Percentiles rank a stretch among this genome's conserved stretches.
Evolutionary conservation across 2,797 vertebrate species (phyloP).

Genomic region (Euthynnus affinis): DNA sequence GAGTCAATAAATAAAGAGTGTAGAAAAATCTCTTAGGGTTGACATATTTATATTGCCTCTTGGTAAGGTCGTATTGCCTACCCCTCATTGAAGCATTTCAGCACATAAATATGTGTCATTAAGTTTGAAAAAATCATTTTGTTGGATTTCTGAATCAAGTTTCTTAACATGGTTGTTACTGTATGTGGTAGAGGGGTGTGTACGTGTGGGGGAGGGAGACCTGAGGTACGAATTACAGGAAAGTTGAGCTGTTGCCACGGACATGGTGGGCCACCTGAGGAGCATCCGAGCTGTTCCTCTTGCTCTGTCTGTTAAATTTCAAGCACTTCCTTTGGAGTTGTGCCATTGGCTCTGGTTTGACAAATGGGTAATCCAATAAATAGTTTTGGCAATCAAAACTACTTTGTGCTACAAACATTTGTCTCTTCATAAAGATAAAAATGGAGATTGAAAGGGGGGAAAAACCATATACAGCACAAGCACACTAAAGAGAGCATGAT

Average conservation of each 20-base stretch:
- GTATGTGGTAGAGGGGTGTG: slow-evolving; percentile 45
- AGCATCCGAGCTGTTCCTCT: slow-evolving; percentile 75
- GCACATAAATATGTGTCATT: background rate
- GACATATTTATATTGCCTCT: background rate
- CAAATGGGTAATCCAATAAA: slow-evolving; percentile 60
- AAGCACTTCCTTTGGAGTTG: slow-evolving; percentile 63
- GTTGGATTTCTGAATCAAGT: slow-evolving; percentile 29
- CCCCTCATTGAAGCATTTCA: background rate
- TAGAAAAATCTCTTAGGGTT: background rate
- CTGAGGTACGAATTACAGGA: slow-evolving; percentile 64
- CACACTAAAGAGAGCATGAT: slow-evolving; percentile 22
- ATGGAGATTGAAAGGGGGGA: background rate
- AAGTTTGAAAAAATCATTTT: slow-evolving; percentile 21
- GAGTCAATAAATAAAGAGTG: too few species aligned
- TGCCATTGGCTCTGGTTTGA: slow-evolving; percentile 54
- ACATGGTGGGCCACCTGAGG: slow-evolving; percentile 81
- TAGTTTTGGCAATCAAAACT: slow-evolving; percentile 47
- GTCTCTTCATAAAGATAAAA: slow-evolving; percentile 33
- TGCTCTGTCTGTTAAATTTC: slow-evolving; percentile 61
- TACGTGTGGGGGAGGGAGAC: slow-evolving; percentile 54
- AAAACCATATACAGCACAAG: slow-evolving; percentile 3
- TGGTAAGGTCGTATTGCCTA: slow-evolving; percentile 1
- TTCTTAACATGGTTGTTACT: slow-evolving; percentile 57
- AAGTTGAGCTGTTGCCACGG: slow-evolving; percentile 73
- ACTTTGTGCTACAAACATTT: slow-evolving; percentile 10